These are phyloP conservation scores for Lepidostoma basale DNA, from an alignment of 1,140 invertebrate species.

Conservation along the genomic window DNA sequence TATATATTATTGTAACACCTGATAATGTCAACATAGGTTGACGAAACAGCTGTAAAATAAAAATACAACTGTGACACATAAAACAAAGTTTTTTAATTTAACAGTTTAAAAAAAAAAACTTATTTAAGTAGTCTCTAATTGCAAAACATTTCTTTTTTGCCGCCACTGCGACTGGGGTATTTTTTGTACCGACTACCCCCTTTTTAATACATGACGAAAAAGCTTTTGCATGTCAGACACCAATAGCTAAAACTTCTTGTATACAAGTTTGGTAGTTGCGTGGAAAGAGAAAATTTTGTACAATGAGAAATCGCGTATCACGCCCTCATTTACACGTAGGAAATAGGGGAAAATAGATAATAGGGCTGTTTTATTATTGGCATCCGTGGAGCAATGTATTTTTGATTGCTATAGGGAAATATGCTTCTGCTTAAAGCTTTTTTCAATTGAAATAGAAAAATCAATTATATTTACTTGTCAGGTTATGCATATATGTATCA, in stretches of 20 bases:
- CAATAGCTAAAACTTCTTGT: constrained; percentile 21
- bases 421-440: too few species aligned
- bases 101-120: too few species aligned
- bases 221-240: constrained; percentile 32
- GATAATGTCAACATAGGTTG: too few species aligned
- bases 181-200: neutral
- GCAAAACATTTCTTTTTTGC: too few species aligned
- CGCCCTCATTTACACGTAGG: constrained; percentile 11
- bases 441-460: neutral
- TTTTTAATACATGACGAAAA: constrained; percentile 9
- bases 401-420: neutral
- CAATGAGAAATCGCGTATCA: constrained; percentile 5
- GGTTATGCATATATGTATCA: neutral
- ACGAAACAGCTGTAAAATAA: too few species aligned
- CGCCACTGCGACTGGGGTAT: too few species aligned
- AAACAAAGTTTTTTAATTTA: too few species aligned
- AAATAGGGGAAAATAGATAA: constrained; percentile 17
- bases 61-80: too few species aligned
- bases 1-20: too few species aligned
- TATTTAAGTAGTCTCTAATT: too few species aligned
- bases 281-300: constrained; percentile 22
- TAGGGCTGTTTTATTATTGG: constrained; percentile 1
- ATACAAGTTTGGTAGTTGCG: constrained; percentile 8
- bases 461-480: neutral
- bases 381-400: neutral